Evolutionary conservation across 2,797 vertebrate species (phyloP).

Genomic region (Ctenochaetus hawaiiensis): DNA sequence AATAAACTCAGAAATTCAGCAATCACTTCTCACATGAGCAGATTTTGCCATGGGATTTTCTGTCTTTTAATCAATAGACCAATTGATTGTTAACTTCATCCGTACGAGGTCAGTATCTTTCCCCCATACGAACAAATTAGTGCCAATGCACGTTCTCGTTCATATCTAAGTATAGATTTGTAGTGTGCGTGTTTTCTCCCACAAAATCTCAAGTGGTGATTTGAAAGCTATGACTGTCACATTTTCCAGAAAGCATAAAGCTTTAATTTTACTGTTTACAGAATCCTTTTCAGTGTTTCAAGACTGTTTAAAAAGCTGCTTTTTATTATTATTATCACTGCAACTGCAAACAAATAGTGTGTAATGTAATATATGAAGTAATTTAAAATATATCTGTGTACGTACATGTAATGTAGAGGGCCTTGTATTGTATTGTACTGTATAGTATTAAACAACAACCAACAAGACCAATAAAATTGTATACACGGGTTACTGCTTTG

Average conservation of each 20-base stretch:
- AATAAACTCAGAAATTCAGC: slow-evolving; percentile 12
- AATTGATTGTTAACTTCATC: slow-evolving; percentile 39
- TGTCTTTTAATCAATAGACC: slow-evolving; percentile 29
- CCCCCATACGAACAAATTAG: slow-evolving; percentile 3
- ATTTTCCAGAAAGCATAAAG: slow-evolving; percentile 65
- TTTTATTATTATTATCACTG: slow-evolving; percentile 42
- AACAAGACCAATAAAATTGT: slow-evolving; percentile 47
- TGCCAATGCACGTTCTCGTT: slow-evolving; percentile 1
- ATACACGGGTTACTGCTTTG: slow-evolving; percentile 52
- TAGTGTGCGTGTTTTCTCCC: neutral
- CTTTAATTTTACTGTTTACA: slow-evolving; percentile 79
- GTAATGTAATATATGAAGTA: slow-evolving; percentile 69
- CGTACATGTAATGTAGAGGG: slow-evolving; percentile 75
- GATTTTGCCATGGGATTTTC: slow-evolving; percentile 5
- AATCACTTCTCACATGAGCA: slow-evolving; percentile 13
- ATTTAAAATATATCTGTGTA: slow-evolving; percentile 66
- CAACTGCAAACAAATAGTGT: slow-evolving; percentile 62
- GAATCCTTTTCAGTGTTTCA: slow-evolving; percentile 53
- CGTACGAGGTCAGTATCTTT: neutral
- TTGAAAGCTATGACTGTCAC: slow-evolving; percentile 38
- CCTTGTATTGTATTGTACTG: slow-evolving; percentile 75
- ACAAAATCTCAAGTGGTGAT: slow-evolving; percentile 19
- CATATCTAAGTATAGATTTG: neutral
- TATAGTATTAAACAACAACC: slow-evolving; percentile 67
- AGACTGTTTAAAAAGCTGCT: slow-evolving; percentile 81